A percentile compares a stretch with the other conserved stretches of the same genome.
phyloP scores from a whole-genome alignment of 2,797 vertebrate genomes.

The Amniataba percoides region DNA sequence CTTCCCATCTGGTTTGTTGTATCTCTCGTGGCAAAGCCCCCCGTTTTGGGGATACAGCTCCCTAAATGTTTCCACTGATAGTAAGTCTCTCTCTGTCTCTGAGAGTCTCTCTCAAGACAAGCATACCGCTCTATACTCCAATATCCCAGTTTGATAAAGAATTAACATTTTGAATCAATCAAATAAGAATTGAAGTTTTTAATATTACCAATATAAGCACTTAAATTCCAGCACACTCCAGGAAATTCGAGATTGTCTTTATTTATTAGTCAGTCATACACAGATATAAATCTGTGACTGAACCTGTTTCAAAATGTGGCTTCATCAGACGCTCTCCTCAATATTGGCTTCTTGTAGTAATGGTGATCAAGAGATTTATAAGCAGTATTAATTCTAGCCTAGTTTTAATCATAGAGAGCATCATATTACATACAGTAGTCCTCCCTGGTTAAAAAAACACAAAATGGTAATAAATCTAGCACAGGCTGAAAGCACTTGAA shows the following conservation, averaged over 20 bases:
- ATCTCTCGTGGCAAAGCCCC: conserved; percentile 7
- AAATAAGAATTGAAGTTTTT: neutral
- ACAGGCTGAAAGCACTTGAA: conserved; percentile 54
- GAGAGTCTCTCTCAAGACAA: neutral
- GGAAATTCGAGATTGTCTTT: neutral
- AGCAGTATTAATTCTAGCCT: conserved; percentile 2
- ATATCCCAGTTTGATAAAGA: neutral
- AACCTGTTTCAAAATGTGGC: neutral
- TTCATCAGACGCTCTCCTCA: neutral
- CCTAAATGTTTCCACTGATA: neutral
- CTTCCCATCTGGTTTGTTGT: conserved; percentile 27
- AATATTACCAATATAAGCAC: neutral
- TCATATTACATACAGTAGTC: conserved; percentile 21
- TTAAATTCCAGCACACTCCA: neutral
- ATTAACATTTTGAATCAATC: too few relatives aligned
- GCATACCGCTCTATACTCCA: neutral
- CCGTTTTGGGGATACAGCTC: conserved; percentile 1
- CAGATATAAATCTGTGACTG: neutral
- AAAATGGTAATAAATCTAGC: conserved; percentile 41
- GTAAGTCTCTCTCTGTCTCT: too few relatives aligned
- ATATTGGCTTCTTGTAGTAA: conserved; percentile 24
- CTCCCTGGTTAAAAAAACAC: neutral
- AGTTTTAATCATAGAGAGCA: conserved; percentile 27
- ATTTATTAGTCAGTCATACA: neutral
- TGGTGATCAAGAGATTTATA: conserved; percentile 9